phyloP scores from a whole-genome alignment of 2,797 vertebrate species.

The Tapirus indicus region DNA sequence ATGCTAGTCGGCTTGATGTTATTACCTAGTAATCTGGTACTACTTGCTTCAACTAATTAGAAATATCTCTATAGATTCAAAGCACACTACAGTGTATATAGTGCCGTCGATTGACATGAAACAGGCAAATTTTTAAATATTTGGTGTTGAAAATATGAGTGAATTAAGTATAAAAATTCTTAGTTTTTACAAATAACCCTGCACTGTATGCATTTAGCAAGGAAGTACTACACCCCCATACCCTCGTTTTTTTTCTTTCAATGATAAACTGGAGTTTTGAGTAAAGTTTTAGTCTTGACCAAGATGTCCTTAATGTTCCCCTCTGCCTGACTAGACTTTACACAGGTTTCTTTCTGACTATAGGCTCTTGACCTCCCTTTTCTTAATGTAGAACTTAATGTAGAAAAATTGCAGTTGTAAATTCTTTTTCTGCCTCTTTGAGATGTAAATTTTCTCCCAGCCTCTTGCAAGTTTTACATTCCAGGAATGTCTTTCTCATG shows the following conservation, averaged over 20 bases:
- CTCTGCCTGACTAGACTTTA: background rate
- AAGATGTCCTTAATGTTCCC: background rate
- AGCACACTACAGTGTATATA: background rate
- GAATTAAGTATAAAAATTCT: background rate
- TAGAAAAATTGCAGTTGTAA: background rate
- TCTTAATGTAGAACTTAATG: background rate
- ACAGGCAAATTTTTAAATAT: conserved; percentile 13
- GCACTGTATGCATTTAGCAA: background rate
- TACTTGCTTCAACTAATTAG: conserved; percentile 52
- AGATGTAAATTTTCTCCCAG: background rate
- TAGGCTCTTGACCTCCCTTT: background rate
- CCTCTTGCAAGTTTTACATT: background rate
- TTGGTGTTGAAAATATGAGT: background rate
- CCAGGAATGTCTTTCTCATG: background rate
- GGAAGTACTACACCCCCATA: background rate
- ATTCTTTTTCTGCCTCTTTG: background rate
- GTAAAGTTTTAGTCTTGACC: background rate
- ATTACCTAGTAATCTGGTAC: conserved; percentile 51
- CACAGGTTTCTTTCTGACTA: background rate
- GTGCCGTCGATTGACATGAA: background rate
- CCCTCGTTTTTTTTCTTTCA: background rate
- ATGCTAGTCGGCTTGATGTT: conserved; percentile 53
- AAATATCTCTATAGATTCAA: conserved; percentile 61
- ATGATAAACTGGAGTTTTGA: background rate
- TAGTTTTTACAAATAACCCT: background rate